Evolutionary conservation across 1,140 invertebrate genomes (phyloP).

Genomic region (Sycobia sp.): DNA sequence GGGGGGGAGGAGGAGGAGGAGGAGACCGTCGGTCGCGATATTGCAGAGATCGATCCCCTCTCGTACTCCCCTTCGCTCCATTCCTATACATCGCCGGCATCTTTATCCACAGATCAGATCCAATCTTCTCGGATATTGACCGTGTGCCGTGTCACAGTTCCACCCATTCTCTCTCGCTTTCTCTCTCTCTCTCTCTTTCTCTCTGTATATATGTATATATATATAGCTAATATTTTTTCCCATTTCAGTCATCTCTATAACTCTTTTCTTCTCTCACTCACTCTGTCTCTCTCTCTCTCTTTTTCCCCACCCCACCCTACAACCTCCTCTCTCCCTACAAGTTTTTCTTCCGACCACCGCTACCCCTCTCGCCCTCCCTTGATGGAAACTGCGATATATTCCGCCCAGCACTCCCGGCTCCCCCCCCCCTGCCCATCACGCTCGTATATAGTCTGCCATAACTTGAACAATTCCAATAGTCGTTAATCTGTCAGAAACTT

Average conservation of each 20-base stretch:
- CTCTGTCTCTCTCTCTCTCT: not conserved
- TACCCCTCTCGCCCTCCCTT: conserved; percentile 16
- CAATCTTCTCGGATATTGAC: conserved; percentile 46
- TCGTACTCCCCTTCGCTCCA: conserved; percentile 3
- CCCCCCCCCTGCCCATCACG: conserved; percentile 13
- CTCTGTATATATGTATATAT: no score
- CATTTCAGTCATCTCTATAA: no score
- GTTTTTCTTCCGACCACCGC: not conserved
- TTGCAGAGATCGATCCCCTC: conserved; percentile 37
- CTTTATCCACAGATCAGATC: conserved; percentile 40
- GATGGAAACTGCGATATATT: conserved; percentile 34
- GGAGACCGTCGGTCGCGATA: no score
- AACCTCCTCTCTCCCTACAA: not conserved
- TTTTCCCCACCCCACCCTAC: conserved; percentile 3
- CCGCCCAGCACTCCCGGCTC: conserved; percentile 1
- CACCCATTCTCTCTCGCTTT: conserved; percentile 18
- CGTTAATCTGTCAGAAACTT: conserved; percentile 57
- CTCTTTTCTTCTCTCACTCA: no score
- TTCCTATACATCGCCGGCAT: no score
- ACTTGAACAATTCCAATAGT: conserved; percentile 56
- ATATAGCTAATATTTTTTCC: no score
- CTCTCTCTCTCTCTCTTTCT: no score
- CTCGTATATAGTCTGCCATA: conserved; percentile 38
- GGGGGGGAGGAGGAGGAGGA: no score
- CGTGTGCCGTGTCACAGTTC: conserved; percentile 37